Evolutionary conservation across 2,113 vertebrate genomes (phyloP), one percentile per base, ranked within the genome.

Genomic region (Thalassoma bifasciatum): DNA sequence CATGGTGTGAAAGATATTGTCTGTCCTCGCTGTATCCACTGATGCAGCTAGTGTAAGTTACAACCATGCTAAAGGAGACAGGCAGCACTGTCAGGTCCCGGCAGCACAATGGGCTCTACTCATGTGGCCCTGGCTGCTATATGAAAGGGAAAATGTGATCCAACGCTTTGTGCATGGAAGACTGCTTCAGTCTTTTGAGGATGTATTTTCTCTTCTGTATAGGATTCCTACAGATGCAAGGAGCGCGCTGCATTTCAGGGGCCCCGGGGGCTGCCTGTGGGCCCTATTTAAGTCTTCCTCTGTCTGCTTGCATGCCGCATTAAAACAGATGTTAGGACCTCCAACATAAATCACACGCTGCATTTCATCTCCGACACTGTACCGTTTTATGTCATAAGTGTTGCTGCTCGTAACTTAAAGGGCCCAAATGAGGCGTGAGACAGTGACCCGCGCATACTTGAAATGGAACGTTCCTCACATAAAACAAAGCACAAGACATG

Each of bases 131-230:
- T 82, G 86, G 84, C 86, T 77, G 68, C 65, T 66, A 82, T 82
- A 89, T 88, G 82, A 91, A 89, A 89, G 84, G 81, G 90, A 91
- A 92, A 91, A 88, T 87, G 84, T 89, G 88, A 91, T 90, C 88
- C 89, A 91, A 66, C 73, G 82, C 77, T 81, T 70, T 54, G 75
- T 62, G 52, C 79, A 79, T 74, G 79, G 81, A 89, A 83, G 66
- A 85, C 75, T 83, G 78, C 72, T 42, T 72, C 40, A 17, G 74
- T 80, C 68, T 78, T 88, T 82, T 81, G 59, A 87, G 72, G 80
- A 86, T 66, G 81, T 84, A 78, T 78, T 86, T 85, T 88, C 63
- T 86, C 67, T 79, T 81, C 84, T 86, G 86, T 84, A 79, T 83
- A 84, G 77, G 74, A 74, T 91, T 90, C 82, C 84, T 84, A 73